phyloP scores from a whole-genome alignment of 1,140 invertebrate species.

The Papilio polytes region DNA sequence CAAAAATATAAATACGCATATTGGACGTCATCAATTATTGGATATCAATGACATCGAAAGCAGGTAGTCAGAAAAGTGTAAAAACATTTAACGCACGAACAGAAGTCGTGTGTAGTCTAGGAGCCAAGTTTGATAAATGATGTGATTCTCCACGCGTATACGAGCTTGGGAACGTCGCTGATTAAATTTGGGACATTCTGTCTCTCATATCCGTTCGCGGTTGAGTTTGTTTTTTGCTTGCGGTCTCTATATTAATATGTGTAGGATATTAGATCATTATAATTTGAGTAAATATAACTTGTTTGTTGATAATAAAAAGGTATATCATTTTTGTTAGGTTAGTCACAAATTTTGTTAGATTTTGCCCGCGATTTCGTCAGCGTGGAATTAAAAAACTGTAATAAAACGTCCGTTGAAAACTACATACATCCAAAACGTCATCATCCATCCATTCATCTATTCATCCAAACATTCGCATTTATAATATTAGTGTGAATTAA shows the following conservation, averaged over 20 bases:
- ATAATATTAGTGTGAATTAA: too few species aligned
- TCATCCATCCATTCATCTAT: too few species aligned
- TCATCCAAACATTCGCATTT: too few species aligned
- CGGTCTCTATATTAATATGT: constrained; percentile 32
- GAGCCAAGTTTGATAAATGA: constrained; percentile 58
- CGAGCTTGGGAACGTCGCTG: constrained; percentile 53
- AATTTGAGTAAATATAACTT: not conserved
- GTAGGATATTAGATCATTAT: constrained; percentile 33
- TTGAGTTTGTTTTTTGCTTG: constrained; percentile 43
- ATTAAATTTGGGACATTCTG: constrained; percentile 50
- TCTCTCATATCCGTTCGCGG: constrained; percentile 29
- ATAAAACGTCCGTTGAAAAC: too few species aligned
- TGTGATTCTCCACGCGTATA: constrained; percentile 49
- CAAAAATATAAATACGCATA: not conserved
- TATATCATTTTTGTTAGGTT: too few species aligned
- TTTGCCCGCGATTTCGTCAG: too few species aligned
- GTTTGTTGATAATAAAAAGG: not conserved
- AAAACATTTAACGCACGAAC: constrained; percentile 24
- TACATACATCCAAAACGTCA: too few species aligned
- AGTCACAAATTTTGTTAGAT: too few species aligned
- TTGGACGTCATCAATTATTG: not conserved
- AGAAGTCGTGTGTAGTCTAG: constrained; percentile 41
- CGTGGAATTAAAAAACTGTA: too few species aligned
- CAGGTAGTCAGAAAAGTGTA: constrained; percentile 7
- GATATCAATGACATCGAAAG: constrained; percentile 5